phyloP scores from a whole-genome alignment of 1,140 invertebrate species.

The Aphelinus certus region DNA sequence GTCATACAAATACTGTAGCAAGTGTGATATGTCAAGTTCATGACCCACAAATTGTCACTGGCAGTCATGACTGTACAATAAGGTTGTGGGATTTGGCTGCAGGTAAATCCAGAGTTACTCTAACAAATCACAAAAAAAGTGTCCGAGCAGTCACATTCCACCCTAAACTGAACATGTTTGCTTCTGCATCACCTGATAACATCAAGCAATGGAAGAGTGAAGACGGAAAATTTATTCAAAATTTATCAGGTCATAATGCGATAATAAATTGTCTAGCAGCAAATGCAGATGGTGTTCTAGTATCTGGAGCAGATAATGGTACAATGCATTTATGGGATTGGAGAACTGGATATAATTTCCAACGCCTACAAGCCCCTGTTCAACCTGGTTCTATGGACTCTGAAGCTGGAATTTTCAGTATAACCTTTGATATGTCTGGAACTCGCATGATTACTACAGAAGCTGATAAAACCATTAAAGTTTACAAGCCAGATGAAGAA shows the following conservation, averaged over 20 bases:
- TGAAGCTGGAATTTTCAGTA: constrained; percentile 96
- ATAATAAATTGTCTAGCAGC: constrained; percentile 97
- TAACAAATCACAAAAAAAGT: constrained; percentile 99
- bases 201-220: constrained; percentile 99
- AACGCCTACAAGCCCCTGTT: constrained; percentile 88
- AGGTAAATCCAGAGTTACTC: constrained; percentile 91
- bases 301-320: constrained; percentile 99
- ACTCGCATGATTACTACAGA: constrained; percentile 94
- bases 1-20: constrained; percentile 97
- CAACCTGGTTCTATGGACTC: constrained; percentile 99
- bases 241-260: constrained; percentile 96
- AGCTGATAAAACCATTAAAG: constrained; percentile 99
- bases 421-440: constrained; percentile 94
- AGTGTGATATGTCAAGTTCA: constrained; percentile 90
- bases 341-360: constrained; percentile 98
- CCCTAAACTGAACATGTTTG: constrained; percentile 95
- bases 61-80: constrained; percentile 87
- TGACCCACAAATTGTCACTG: constrained; percentile 91
- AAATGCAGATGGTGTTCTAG: constrained; percentile 93
- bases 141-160: constrained; percentile 92
- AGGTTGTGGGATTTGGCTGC: constrained; percentile 97
- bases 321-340: constrained; percentile 99
- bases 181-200: constrained; percentile 97
- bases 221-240: constrained; percentile 98
- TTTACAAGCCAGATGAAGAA: constrained; percentile 97